Conservation (phyloP, 2,888 invertebrate genomes). For the Xestia rhomboidea region DNA sequence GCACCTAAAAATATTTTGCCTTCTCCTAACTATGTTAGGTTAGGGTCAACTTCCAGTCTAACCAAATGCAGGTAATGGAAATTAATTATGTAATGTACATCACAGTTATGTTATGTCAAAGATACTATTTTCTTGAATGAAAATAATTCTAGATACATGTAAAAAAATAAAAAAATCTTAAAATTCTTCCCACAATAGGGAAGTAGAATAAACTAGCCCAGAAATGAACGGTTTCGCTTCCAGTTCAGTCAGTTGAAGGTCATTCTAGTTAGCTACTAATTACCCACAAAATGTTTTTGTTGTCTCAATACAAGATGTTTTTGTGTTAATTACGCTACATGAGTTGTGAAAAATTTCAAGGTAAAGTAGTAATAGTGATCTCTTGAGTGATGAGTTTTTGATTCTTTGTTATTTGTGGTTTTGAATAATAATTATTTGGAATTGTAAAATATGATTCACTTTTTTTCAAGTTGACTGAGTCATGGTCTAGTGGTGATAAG, state of each 20-base stretch:
- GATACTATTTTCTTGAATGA: not conserved
- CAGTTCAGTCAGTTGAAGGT: conserved; percentile 46
- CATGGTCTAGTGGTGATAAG: not conserved
- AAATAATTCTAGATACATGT: not conserved
- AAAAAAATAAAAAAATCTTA: not conserved
- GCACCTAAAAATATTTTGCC: not conserved
- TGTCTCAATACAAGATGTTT: conserved; percentile 60
- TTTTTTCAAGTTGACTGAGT: not conserved
- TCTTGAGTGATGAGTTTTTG: conserved; percentile 6
- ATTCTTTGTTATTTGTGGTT: conserved; percentile 9
- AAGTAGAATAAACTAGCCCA: conserved; percentile 41
- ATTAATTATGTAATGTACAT: not conserved
- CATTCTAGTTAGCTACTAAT: conserved; percentile 51
- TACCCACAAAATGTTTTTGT: conserved; percentile 57
- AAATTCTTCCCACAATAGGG: conserved; percentile 21
- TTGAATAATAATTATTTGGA: too few relatives aligned
- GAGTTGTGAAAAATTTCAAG: conserved; percentile 51
- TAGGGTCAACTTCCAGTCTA: not conserved
- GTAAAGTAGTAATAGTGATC: conserved; percentile 23
- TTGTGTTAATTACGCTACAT: conserved; percentile 50
- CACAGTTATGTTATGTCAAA: not conserved
- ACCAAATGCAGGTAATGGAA: not conserved
- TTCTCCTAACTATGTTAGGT: not conserved
- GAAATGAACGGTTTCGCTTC: conserved; percentile 42
- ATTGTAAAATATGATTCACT: not conserved